phyloP scores from a whole-genome alignment of 2,797 vertebrate species.

The Babyrousa celebensis region DNA sequence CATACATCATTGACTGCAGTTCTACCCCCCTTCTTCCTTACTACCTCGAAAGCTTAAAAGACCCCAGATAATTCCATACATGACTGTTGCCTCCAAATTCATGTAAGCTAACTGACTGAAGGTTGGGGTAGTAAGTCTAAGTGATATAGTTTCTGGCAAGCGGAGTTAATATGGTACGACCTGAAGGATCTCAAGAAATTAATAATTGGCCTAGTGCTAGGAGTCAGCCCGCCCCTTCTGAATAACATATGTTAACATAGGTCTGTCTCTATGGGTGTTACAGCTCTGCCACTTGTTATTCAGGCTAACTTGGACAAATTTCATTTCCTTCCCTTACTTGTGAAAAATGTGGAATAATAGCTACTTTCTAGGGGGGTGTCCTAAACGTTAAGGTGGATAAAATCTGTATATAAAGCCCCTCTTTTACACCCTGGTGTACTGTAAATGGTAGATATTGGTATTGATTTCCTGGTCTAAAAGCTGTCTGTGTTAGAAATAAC shows the following conservation, averaged over 20 bases:
- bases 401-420: neutral
- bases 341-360: neutral
- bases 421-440: neutral
- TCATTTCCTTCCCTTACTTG: neutral
- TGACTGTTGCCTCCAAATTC: neutral
- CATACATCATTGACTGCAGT: neutral
- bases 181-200: neutral
- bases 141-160: accelerated
- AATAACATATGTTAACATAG: accelerated
- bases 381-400: neutral
- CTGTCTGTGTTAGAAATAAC: neutral
- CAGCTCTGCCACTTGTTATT: neutral
- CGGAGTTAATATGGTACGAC: neutral
- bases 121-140: no score
- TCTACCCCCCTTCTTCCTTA: neutral
- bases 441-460: neutral
- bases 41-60: neutral
- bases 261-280: accelerated
- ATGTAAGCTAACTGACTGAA: neutral
- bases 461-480: neutral
- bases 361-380: neutral
- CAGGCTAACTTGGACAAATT: neutral
- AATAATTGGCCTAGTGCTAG: neutral
- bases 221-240: neutral
- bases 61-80: accelerated